Evolutionary conservation across 2,888 invertebrate genomes (phyloP), one percentile per base, ranked within the genome.

Genomic region (Drosophila lutescens): DNA sequence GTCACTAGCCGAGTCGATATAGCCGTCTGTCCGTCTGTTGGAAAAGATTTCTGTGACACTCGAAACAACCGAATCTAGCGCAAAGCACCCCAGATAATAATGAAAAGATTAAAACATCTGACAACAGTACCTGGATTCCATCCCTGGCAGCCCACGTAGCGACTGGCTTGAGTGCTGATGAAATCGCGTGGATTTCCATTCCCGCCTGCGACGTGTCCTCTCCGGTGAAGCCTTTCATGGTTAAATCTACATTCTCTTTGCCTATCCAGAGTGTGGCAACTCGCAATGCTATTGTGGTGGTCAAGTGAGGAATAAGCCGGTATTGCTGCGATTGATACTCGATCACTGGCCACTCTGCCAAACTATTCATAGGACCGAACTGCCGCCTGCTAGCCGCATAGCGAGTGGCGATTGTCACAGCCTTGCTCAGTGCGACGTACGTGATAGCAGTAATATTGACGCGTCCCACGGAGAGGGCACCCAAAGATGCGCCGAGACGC

Each of bases 321-420:
- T 95, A 95, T 94, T 97, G 97, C 95, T 97, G 97, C 43, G 97
- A 94, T 91, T 98, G 98, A 91, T 99, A 99, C 90, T 98, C 98
- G 78, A 99, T 92, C 1, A 99, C 96, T 0, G 98, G 95, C 72
- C 95, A 93, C 91, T 99, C 98, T 8, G 92, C 90, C 3, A 93
- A 91, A 4, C 79, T 80, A 12, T 94, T 93, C 4, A 95, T 94
- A 0, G 97, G 95, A 0, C 97, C 98, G 91, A 98, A 99, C 93
- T 99, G 99, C 80, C 94, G 94, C 72, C 98, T 93, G 0, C 96
- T 96, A 0, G 95, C 97, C 0, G 97, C 96, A 91, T 98, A 98
- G 17, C 98, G 93, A 20, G 96, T 93, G 0, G 97, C 98, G 72
- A 98, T 98, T 7, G 95, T 94, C 0, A 98, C 92, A 0, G 97